phyloP scores from a whole-genome alignment of 2,888 invertebrate genomes.

The Auanema sp. region DNA sequence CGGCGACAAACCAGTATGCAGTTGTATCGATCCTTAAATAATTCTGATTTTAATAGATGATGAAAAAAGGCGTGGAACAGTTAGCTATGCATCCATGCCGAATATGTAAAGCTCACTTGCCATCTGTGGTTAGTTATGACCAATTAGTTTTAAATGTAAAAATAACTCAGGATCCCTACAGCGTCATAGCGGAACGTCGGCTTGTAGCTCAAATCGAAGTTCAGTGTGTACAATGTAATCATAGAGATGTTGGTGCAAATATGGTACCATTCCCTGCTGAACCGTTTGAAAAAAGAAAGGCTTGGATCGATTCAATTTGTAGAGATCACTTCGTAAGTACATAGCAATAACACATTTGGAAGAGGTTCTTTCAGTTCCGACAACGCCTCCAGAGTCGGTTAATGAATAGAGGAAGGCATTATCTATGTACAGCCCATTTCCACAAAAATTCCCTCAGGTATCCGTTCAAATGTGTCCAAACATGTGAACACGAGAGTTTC shows the following conservation, averaged over 20 bases:
- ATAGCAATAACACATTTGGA: no score
- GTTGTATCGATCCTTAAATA: no score
- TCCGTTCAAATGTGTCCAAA: no score
- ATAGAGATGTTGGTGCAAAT: conserved; percentile 22
- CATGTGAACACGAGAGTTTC: no score
- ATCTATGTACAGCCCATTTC: conserved; percentile 37
- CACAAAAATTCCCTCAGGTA: conserved; percentile 27
- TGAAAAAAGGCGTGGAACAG: conserved; percentile 23
- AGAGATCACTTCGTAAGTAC: conserved; percentile 26
- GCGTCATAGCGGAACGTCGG: conserved; percentile 36
- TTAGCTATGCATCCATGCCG: conserved; percentile 14
- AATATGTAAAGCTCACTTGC: conserved; percentile 18
- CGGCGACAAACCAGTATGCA: conserved; percentile 17
- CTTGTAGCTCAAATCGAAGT: conserved; percentile 25
- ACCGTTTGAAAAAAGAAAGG: conserved; percentile 22
- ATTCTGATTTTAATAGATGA: neutral
- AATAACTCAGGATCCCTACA: conserved; percentile 22
- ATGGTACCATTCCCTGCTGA: conserved; percentile 39
- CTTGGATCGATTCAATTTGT: conserved; percentile 39
- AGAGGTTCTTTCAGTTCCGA: conserved; percentile 8
- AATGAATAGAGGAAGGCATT: conserved; percentile 33
- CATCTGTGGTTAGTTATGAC: neutral
- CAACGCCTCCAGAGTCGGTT: conserved; percentile 24
- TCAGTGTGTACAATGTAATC: conserved; percentile 35
- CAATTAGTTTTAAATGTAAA: neutral